A percentile compares a stretch with the other conserved stretches of the same genome.
These are phyloP conservation scores for Phodopus roborovskii DNA, from an alignment of 2,113 vertebrate genomes.

Conservation along the genomic window DNA sequence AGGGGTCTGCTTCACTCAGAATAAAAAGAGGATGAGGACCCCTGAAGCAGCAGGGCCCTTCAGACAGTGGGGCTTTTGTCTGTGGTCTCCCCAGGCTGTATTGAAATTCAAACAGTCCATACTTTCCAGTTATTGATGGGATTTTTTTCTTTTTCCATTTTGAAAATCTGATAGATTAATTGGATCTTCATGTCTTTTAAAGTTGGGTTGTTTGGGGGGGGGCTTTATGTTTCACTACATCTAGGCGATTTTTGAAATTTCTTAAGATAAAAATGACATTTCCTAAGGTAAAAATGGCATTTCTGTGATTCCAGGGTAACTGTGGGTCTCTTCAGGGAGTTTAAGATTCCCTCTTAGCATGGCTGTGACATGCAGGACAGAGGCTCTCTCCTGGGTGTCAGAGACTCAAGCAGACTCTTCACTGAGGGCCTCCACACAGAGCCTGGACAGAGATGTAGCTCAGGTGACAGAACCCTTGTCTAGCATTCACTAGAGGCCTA, in stretches of 20 bases:
- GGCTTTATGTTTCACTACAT: neutral
- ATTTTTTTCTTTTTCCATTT: neutral
- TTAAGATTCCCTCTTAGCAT: neutral
- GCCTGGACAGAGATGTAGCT: neutral
- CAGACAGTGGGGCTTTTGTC: slow-evolving; percentile 60
- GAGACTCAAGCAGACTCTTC: neutral
- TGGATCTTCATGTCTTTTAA: neutral
- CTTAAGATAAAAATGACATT: neutral
- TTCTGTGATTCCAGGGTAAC: neutral
- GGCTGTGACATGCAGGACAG: neutral
- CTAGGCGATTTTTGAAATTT: slow-evolving; percentile 24
- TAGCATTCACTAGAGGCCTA: neutral
- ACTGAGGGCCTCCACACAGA: neutral
- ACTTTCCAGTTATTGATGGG: neutral
- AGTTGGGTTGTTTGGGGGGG: neutral
- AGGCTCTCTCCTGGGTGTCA: neutral
- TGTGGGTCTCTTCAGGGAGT: neutral
- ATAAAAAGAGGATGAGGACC: neutral
- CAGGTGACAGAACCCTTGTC: neutral
- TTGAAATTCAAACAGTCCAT: neutral
- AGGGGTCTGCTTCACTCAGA: neutral
- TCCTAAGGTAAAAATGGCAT: neutral
- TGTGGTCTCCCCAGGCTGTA: neutral
- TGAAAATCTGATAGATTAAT: slow-evolving; percentile 24
- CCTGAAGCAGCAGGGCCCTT: neutral